phyloP scores from a whole-genome alignment of 92 coral and sea anemone species.

The Pocillopora grandis region DNA sequence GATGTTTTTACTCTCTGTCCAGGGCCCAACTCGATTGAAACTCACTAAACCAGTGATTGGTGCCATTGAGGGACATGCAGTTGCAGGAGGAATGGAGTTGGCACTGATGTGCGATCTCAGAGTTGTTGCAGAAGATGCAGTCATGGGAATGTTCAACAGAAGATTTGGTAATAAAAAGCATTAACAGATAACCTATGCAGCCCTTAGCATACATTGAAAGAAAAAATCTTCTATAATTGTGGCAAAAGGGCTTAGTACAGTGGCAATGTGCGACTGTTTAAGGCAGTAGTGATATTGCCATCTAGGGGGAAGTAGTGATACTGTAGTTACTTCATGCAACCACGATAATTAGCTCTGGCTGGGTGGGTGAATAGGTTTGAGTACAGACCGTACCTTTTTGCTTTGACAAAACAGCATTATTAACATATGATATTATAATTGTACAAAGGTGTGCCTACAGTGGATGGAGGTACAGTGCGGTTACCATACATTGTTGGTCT shows the following conservation, averaged over 20 bases:
- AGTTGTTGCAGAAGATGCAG: conserved; percentile 75
- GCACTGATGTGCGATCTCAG: conserved; percentile 89
- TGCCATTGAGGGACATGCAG: conserved; percentile 86
- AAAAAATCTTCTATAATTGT: too few species aligned
- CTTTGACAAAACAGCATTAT: background rate
- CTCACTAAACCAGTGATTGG: conserved; percentile 88
- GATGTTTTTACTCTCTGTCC: background rate
- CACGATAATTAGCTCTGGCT: background rate
- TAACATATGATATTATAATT: background rate
- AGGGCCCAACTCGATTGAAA: conserved; percentile 87
- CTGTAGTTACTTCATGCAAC: too few species aligned
- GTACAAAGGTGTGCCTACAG: conserved; percentile 71
- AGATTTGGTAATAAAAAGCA: conserved; percentile 71
- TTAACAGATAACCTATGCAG: too few species aligned
- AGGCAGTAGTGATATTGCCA: too few species aligned
- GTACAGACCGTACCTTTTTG: background rate
- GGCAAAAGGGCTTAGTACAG: too few species aligned
- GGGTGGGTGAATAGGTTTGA: too few species aligned
- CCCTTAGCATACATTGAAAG: too few species aligned
- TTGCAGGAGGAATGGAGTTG: conserved; percentile 92
- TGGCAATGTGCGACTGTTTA: too few species aligned
- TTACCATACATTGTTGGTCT: conserved; percentile 86
- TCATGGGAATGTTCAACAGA: conserved; percentile 92
- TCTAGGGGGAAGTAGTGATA: too few species aligned
- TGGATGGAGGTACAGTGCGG: conserved; percentile 95